Base-by-base conservation (phyloP, 2,888 invertebrate genomes). In the Periphyllus acericola region DNA sequence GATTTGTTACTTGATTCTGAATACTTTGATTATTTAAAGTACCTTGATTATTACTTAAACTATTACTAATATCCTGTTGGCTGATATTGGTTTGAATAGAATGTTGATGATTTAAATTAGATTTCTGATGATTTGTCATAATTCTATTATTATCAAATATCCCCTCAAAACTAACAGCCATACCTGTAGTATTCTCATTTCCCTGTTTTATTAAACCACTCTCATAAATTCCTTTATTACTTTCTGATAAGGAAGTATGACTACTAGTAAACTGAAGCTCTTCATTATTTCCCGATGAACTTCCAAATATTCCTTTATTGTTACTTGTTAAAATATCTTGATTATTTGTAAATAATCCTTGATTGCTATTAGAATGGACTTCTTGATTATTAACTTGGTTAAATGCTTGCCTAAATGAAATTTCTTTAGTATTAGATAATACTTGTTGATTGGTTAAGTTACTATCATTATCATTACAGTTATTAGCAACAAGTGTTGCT, bases 321-420 rank as follows among this genome's bases (percentile, higher is more conserved):
- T n/a, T 79, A 55, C 32, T 60, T 29, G 86, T n/a, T 68, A 78
- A 72, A 32, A 60, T 60, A 81, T 87, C 60, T 81, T 81, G 80
- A 40, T 75, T 80, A 17, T 75, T 87, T 66, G 72, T n/a, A 74
- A 87, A 86, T 60, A 86, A 81, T 25, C 46, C 74, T 86, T 72
- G 79, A 66, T 81, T 87, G 25, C 40, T 87, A 46, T 87, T 87
- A 32, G 87, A 81, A 80, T 40, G 84, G 3, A 78, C 9, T 84
- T 84, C 84, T 84, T 76, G 87, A 46, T 25, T 81, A 66, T 74
- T 80, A 19, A 25, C 66, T 74, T 87, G 72, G 4, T 81, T 60
- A 81, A 87, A 87, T 75, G 79, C 81, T 87, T 81, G 81, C 0
- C 87, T 81, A 75, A 87, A 87, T 60, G 87, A 66, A 34, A 80